These are phyloP conservation scores for Eristalis pertinax DNA, from an alignment of 2,888 invertebrate genomes.

Conservation along the genomic window DNA sequence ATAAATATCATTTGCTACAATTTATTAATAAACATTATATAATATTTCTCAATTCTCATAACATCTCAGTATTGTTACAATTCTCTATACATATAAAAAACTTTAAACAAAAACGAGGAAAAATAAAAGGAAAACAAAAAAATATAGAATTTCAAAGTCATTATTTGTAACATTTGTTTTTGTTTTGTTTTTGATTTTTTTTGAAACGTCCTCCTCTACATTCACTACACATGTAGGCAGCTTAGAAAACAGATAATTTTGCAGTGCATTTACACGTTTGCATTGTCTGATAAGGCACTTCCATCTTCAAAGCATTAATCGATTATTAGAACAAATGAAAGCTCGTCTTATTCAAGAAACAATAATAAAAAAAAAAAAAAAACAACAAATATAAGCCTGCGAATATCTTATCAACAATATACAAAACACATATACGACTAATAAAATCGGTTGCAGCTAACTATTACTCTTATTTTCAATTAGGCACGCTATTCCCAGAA, in stretches of 20 bases:
- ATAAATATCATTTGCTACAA: slow-evolving; percentile 59
- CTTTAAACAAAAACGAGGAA: slow-evolving; percentile 20
- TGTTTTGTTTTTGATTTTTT: slow-evolving; percentile 16
- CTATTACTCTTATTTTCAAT: slow-evolving; percentile 28
- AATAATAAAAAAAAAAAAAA: slow-evolving; percentile 18
- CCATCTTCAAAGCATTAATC: slow-evolving; percentile 15
- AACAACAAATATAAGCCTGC: slow-evolving; percentile 45
- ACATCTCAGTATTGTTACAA: slow-evolving; percentile 64
- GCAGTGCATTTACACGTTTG: slow-evolving; percentile 12
- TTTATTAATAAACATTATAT: slow-evolving; percentile 56
- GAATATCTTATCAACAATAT: slow-evolving; percentile 34
- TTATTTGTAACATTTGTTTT: slow-evolving; percentile 38
- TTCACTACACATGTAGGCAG: slow-evolving; percentile 52
- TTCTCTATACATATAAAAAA: slow-evolving; percentile 58
- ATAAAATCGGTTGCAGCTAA: slow-evolving; percentile 61
- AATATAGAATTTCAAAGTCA: slow-evolving; percentile 40
- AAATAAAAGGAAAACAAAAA: slow-evolving; percentile 31
- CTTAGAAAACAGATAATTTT: slow-evolving; percentile 48
- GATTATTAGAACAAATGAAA: slow-evolving; percentile 32
- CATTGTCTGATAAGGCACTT: slow-evolving; percentile 57
- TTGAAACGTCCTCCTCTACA: slow-evolving; percentile 41
- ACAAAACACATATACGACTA: slow-evolving; percentile 39
- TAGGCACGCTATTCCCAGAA: slow-evolving; percentile 51
- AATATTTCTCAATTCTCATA: slow-evolving; percentile 46
- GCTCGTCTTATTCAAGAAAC: slow-evolving; percentile 45